Conservation (phyloP, 1,140 invertebrate genomes). For the Vanessa tameamea region DNA sequence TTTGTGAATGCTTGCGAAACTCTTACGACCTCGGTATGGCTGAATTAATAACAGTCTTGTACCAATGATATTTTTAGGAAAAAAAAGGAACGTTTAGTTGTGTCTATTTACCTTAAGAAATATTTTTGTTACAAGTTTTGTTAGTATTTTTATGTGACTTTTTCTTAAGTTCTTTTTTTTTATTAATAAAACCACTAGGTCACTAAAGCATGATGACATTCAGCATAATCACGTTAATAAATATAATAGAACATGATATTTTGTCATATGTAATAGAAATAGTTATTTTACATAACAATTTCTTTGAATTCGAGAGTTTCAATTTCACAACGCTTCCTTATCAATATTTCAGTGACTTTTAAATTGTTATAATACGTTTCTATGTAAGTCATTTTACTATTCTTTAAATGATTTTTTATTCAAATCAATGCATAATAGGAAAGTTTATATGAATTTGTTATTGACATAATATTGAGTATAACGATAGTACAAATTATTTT, state of each 20-base stretch:
- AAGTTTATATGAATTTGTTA: too few species aligned
- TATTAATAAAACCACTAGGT: conserved; percentile 3
- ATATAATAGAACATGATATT: neutral
- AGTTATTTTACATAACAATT: neutral
- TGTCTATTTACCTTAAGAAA: too few species aligned
- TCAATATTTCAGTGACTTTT: neutral
- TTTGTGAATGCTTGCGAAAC: conserved; percentile 8
- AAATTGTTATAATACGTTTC: neutral
- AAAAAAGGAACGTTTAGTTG: neutral
- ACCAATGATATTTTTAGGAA: neutral
- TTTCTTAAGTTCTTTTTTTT: neutral
- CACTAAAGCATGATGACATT: neutral
- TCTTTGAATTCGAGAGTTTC: neutral
- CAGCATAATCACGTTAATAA: neutral
- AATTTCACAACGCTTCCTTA: neutral
- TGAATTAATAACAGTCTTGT: too few species aligned
- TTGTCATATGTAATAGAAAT: conserved; percentile 6
- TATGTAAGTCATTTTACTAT: neutral
- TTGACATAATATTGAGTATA: too few species aligned
- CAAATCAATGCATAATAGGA: neutral
- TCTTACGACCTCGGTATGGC: conserved; percentile 1
- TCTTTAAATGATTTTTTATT: neutral
- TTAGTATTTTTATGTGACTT: neutral
- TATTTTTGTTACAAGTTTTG: neutral
- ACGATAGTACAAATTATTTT: too few species aligned